Conservation (phyloP, 2,888 invertebrate species). For the Aproaerema taeniolella region DNA sequence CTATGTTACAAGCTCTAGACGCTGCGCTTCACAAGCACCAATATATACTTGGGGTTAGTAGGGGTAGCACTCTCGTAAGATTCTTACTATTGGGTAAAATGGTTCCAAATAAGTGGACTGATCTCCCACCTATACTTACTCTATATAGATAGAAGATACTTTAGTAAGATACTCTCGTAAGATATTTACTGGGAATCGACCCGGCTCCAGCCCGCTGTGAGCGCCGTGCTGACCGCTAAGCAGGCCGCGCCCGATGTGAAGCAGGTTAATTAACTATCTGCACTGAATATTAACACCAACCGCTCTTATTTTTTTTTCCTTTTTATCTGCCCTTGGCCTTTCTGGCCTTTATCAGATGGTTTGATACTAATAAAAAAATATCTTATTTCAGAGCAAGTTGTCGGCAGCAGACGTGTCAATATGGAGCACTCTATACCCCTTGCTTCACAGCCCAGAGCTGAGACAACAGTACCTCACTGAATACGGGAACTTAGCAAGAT, state of each 20-base stretch:
- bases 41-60: slow-evolving; percentile 79
- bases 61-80: too few relatives aligned
- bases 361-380: too few relatives aligned
- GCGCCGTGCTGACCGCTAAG: slow-evolving; percentile 65
- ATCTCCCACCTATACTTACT: too few relatives aligned
- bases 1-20: slow-evolving; percentile 77
- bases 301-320: too few relatives aligned
- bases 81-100: too few relatives aligned
- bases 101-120: too few relatives aligned
- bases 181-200: slow-evolving; percentile 82
- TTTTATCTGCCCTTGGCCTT: too few relatives aligned
- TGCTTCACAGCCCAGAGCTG: slow-evolving; percentile 77
- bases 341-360: too few relatives aligned
- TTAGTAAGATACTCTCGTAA: too few relatives aligned
- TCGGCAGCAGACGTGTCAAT: slow-evolving; percentile 83
- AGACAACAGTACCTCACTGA: slow-evolving; percentile 73
- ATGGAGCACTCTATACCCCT: slow-evolving; percentile 84
- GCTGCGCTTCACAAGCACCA: slow-evolving; percentile 63
- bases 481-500: slow-evolving; percentile 72
- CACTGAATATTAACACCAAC: too few relatives aligned
- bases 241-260: slow-evolving; percentile 74
- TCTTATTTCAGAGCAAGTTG: slow-evolving; percentile 71
- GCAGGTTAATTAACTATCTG: too few relatives aligned
- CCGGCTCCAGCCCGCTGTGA: slow-evolving; percentile 75
- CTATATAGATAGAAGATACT: too few relatives aligned